Evolutionary conservation across 2,113 vertebrate species (phyloP).

Genomic region (Sphaerodactylus townsendi): DNA sequence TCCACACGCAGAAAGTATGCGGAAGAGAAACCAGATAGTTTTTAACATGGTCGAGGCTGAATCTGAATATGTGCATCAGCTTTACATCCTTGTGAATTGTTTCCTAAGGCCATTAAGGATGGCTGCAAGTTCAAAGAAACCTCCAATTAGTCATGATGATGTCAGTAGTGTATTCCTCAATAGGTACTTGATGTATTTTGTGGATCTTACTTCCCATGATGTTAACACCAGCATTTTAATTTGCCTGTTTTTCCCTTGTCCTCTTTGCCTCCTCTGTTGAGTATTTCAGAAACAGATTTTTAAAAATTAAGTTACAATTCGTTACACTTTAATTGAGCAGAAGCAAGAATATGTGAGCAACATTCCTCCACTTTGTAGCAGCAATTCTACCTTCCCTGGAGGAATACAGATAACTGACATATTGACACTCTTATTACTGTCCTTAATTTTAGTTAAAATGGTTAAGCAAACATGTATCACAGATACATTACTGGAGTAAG

Average conservation of each 20-base stretch:
- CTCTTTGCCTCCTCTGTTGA: neutral
- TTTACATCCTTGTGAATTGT: slow-evolving; percentile 93
- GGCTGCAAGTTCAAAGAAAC: slow-evolving; percentile 98
- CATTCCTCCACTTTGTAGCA: neutral
- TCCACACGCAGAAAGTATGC: slow-evolving; percentile 98
- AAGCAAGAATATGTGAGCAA: neutral
- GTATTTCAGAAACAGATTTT: neutral
- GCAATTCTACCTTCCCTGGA: slow-evolving; percentile 2
- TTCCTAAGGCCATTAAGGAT: slow-evolving; percentile 94
- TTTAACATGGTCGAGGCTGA: slow-evolving; percentile 99
- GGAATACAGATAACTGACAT: neutral
- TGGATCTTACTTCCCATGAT: neutral
- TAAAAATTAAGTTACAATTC: neutral
- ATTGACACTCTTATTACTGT: neutral
- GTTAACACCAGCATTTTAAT: neutral
- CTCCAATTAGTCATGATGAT: slow-evolving; percentile 92
- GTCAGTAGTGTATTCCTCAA: slow-evolving; percentile 99
- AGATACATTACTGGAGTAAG: neutral
- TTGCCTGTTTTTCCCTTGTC: neutral
- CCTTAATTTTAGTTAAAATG: neutral
- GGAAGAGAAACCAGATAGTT: slow-evolving; percentile 98
- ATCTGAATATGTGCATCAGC: slow-evolving; percentile 95
- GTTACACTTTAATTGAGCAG: too few species aligned
- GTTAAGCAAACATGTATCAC: neutral
- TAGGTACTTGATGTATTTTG: slow-evolving; percentile 76